A percentile compares a stretch with the other conserved stretches of the same genome.
Evolutionary conservation across 2,797 vertebrate genomes (phyloP).

Genomic region (Ctenochaetus hawaiiensis): DNA sequence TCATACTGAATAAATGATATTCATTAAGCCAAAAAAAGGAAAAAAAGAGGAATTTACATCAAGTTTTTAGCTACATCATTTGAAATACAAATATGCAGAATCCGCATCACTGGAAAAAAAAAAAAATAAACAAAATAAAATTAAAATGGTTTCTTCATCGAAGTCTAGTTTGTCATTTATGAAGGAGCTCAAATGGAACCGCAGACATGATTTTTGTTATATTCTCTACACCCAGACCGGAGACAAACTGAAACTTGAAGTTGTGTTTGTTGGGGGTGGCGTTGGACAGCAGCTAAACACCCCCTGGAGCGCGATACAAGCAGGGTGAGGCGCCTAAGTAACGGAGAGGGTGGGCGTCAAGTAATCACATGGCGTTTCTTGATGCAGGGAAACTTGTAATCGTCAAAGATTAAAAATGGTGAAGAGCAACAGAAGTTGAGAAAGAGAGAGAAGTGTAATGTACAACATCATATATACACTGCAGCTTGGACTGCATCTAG

Average conservation of each 20-base stretch:
- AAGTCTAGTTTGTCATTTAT: slow-evolving; percentile 81
- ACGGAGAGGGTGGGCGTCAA: slow-evolving; percentile 70
- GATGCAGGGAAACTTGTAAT: slow-evolving; percentile 77
- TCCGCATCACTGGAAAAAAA: slow-evolving; percentile 92
- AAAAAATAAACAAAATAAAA: slow-evolving; percentile 81
- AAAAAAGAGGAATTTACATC: slow-evolving; percentile 99
- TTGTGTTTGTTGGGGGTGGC: slow-evolving; percentile 76
- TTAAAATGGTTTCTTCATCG: slow-evolving; percentile 94
- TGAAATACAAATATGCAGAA: slow-evolving; percentile 99
- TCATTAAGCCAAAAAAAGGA: slow-evolving; percentile 99
- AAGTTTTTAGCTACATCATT: slow-evolving; percentile 99
- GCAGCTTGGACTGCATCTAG: slow-evolving; percentile 96
- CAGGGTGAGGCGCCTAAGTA: slow-evolving; percentile 53
- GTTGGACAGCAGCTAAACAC: slow-evolving; percentile 90
- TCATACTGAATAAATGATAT: slow-evolving; percentile 99
- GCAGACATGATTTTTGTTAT: slow-evolving; percentile 86
- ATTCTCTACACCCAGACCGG: slow-evolving; percentile 90
- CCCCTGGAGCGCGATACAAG: slow-evolving; percentile 61
- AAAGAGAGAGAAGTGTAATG: slow-evolving; percentile 91
- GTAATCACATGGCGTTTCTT: slow-evolving; percentile 79
- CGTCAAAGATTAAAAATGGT: slow-evolving; percentile 84
- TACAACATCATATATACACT: slow-evolving; percentile 99
- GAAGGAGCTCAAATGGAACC: slow-evolving; percentile 91
- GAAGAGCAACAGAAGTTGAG: slow-evolving; percentile 87
- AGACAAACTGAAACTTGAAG: slow-evolving; percentile 90